Evolutionary conservation across 2,797 vertebrate species (phyloP).

Genomic region (Taeniopygia guttata): DNA sequence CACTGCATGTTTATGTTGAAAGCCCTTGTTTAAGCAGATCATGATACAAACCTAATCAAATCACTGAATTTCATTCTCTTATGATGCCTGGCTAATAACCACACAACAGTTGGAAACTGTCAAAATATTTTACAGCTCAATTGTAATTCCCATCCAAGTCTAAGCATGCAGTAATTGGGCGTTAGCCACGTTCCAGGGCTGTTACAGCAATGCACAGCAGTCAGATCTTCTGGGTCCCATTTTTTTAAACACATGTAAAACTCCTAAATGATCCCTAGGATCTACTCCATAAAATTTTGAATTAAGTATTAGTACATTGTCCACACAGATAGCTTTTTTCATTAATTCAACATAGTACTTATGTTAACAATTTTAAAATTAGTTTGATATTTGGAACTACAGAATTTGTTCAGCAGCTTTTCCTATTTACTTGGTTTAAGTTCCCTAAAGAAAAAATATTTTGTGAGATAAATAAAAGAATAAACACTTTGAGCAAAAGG

Average conservation of each 20-base stretch:
- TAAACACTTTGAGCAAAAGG: not conserved
- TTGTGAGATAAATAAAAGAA: not conserved
- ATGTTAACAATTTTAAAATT: not conserved
- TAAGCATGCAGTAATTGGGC: slow-evolving; percentile 75
- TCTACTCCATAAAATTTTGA: slow-evolving; percentile 2
- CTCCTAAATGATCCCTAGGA: slow-evolving; percentile 26
- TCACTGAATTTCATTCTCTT: slow-evolving; percentile 61
- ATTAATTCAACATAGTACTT: not conserved
- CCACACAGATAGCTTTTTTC: not conserved
- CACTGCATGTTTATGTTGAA: slow-evolving; percentile 37
- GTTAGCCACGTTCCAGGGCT: slow-evolving; percentile 69
- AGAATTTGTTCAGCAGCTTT: not conserved
- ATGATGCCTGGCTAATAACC: slow-evolving; percentile 69
- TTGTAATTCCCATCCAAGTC: slow-evolving; percentile 80
- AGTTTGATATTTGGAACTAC: not conserved
- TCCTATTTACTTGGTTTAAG: not conserved
- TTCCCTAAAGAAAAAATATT: not conserved
- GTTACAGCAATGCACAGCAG: slow-evolving; percentile 58
- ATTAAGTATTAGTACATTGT: not conserved
- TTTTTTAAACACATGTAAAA: slow-evolving; percentile 38
- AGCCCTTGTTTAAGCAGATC: slow-evolving; percentile 65
- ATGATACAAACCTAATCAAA: slow-evolving; percentile 61
- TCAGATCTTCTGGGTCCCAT: not conserved
- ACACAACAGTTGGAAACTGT: slow-evolving; percentile 79
- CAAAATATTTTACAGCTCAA: slow-evolving; percentile 81